Evolutionary conservation across 2,888 invertebrate species (phyloP), one percentile per base, ranked within the genome.

Genomic region (Platycnemis pennipes): DNA sequence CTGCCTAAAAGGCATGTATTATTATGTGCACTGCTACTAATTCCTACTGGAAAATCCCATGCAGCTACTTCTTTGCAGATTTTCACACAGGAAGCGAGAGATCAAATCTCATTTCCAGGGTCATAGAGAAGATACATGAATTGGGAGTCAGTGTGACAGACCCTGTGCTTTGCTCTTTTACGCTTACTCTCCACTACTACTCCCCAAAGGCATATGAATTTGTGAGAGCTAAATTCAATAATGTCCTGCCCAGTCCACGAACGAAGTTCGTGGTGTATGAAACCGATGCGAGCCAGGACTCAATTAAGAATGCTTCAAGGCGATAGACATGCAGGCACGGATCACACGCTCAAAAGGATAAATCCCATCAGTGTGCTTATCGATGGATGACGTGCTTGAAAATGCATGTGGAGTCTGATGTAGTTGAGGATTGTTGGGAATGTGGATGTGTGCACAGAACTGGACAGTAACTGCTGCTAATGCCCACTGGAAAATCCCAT

Each of bases 191-290:
- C 26, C 88, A 88, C n/a, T 88, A 88, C 26, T 46, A 88, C 46
- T 88, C 88, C 2, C 88, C 88, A n/a, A 88, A 88, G 46, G 88
- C 88, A 7, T 88, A 88, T 45, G 46, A 88, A 0, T 88, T 88
- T 88, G 88, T 88, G 0, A 19, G 88, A 26, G 44, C 22, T 1
- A 88, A 88, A 26, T 88, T 88, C 42, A 88, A 88, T 26, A 46
- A 88, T 88, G 88, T 46, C 0, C 45, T 88, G n/a, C 88, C 88
- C 4, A 26, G 88, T 26, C 46, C 88, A 0, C 22, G 88, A 46
- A 88, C 88, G 0, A 88, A 45, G 45, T 26, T 44, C 88, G n/a
- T 88, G 88, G 88, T 88, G 46, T 22, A 88, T 88, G 46, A 88
- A 88, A 4, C 26, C 46, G 3, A 2, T 88, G 88, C 13, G 45